phyloP scores from a whole-genome alignment of 1,140 invertebrate species.

The Solen grandis region DNA sequence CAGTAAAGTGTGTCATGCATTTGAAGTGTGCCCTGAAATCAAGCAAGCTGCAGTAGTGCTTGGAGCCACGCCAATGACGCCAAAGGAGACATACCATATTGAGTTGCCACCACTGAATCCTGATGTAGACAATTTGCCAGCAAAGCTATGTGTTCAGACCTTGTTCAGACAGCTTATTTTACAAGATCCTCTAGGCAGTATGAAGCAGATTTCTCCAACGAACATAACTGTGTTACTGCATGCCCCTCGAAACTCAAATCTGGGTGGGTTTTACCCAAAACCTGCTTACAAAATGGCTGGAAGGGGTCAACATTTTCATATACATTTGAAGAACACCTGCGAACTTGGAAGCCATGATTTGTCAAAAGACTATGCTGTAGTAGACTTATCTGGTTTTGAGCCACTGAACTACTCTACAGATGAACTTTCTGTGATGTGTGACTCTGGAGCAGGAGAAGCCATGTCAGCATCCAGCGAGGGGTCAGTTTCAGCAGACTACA shows the following conservation, averaged over 20 bases:
- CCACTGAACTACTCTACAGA: slow-evolving; percentile 59
- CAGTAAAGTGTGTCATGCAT: slow-evolving; percentile 63
- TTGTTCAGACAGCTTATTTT: slow-evolving; percentile 70
- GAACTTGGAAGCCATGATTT: slow-evolving; percentile 57
- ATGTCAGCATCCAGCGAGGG: slow-evolving; percentile 15
- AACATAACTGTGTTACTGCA: slow-evolving; percentile 61
- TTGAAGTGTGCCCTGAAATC: slow-evolving; percentile 72
- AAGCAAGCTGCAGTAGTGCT: slow-evolving; percentile 65
- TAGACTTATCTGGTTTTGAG: slow-evolving; percentile 72
- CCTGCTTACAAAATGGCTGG: slow-evolving; percentile 61
- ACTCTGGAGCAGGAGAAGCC: neutral
- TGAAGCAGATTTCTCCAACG: slow-evolving; percentile 63
- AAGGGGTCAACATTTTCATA: slow-evolving; percentile 58
- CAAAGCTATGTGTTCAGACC: slow-evolving; percentile 62
- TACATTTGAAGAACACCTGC: slow-evolving; percentile 60
- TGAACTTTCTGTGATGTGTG: neutral
- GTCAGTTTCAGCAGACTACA: slow-evolving; percentile 37
- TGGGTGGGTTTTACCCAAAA: slow-evolving; percentile 70
- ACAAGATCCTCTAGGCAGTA: slow-evolving; percentile 62
- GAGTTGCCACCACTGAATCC: slow-evolving; percentile 68
- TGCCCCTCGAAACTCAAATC: slow-evolving; percentile 61
- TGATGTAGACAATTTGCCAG: slow-evolving; percentile 66
- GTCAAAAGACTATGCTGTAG: slow-evolving; percentile 58
- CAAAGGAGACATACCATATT: slow-evolving; percentile 73
- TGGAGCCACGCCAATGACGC: slow-evolving; percentile 71